Base-by-base conservation (phyloP, 2,888 invertebrate genomes). In the Troides oblongomaculatus region DNA sequence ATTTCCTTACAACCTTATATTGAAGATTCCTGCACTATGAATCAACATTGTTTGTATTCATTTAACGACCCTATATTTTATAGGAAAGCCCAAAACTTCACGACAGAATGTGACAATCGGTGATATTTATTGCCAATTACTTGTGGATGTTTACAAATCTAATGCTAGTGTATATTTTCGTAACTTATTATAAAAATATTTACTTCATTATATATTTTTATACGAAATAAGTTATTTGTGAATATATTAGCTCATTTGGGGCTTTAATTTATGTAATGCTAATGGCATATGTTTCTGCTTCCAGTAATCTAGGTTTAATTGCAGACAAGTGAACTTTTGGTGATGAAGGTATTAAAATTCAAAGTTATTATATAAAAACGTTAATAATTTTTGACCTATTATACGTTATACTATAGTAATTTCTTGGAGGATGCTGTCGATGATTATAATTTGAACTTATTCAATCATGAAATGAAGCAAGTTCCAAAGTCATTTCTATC, bases 31-130 rank as follows among this genome's bases (percentile, higher is more conserved):
- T 53, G 14, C 25, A 23, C 57, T 58, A 58, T 58, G 57, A 63
- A 63, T 50, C 53, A 30, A 53, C 8, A n/a, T 30, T 46, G 62
- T 91, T 92, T 92, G 89, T 91, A 88, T 85, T 76, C 81, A 89
- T 90, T 91, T 92, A 92, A 91, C 91, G 92, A 87, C 82, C 72
- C 79, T 76, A 84, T 85, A 88, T 91, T 91, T 92, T 92, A 92
- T 86, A 78, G 39, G 50, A 69, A 39, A 18, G 12, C 2, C 66
- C 76, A 84, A 84, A 83, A 86, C 84, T 81, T 83, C 81, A 82
- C 53, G 79, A 80, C 79, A 79, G 85, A 85, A 87, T 85, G 85
- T 87, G 84, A 86, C 86, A 84, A 87, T 84, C 86, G 82, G 79
- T 76, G 83, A 84, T 87, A 85, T 88, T 85, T 87, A 88, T 84